Percentiles rank a stretch among this genome's conserved stretches.
These are phyloP conservation scores for Drosophila diplacantha DNA, from an alignment of 2,888 invertebrate species.

Conservation along the genomic window DNA sequence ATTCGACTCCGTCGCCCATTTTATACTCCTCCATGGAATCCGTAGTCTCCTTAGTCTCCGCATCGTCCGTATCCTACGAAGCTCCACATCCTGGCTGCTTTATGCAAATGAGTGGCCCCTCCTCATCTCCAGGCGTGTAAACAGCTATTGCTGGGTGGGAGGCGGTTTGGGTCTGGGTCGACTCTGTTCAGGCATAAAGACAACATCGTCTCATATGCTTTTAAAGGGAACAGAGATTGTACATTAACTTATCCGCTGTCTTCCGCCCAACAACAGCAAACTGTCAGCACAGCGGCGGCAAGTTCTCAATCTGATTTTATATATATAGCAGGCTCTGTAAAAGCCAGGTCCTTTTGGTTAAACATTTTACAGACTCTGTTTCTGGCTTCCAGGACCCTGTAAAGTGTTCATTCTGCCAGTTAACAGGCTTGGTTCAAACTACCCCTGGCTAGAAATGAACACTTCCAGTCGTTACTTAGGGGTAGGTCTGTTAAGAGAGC, in stretches of 20 bases:
- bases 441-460: constrained; percentile 51
- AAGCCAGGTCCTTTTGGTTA: neutral
- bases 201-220: constrained; percentile 63
- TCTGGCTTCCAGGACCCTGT: neutral
- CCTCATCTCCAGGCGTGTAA: constrained; percentile 23
- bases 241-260: constrained; percentile 64
- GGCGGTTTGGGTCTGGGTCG: constrained; percentile 3
- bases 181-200: constrained; percentile 54
- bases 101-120: constrained; percentile 50
- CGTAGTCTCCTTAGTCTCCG: neutral
- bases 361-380: neutral
- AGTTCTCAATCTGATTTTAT: constrained; percentile 26
- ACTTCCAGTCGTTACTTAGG: constrained; percentile 49
- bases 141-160: constrained; percentile 18
- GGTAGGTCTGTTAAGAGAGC: constrained; percentile 20
- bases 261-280: constrained; percentile 32
- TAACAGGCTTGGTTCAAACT: constrained; percentile 8
- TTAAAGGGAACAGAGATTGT: constrained; percentile 63
- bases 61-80: constrained; percentile 1
- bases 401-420: constrained; percentile 14
- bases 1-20: constrained; percentile 16
- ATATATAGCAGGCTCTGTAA: neutral
- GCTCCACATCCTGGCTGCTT: constrained; percentile 18
- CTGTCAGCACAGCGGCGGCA: constrained; percentile 9
- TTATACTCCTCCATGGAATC: constrained; percentile 3